Evolutionary conservation across 2,113 vertebrate genomes (phyloP).

Genomic region (Odontophorus gujanensis): DNA sequence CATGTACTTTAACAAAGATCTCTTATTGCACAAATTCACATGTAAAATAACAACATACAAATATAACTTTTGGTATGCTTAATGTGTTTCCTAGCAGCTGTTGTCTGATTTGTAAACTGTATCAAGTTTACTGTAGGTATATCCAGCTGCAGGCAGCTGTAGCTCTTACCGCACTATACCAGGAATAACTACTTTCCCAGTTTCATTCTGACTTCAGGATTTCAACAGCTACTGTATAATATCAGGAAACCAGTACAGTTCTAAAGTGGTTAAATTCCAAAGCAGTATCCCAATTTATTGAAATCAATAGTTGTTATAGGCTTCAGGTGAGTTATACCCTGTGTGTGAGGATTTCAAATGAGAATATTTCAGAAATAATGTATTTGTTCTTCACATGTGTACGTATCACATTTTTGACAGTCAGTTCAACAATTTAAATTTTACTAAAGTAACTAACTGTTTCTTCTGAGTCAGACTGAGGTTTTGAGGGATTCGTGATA

Average conservation of each 20-base stretch:
- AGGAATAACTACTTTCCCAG: neutral
- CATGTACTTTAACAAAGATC: neutral
- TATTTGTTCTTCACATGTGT: neutral
- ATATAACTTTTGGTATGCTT: neutral
- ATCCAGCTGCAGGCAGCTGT: conserved; percentile 27
- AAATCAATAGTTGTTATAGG: neutral
- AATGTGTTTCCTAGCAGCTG: neutral
- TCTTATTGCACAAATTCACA: neutral
- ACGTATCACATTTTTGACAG: neutral
- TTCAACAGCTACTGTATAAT: neutral
- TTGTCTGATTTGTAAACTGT: neutral
- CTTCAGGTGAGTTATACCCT: neutral
- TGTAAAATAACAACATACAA: neutral
- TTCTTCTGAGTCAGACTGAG: neutral
- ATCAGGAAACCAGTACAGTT: neutral
- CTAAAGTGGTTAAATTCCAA: neutral
- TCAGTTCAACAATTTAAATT: neutral
- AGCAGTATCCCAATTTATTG: neutral
- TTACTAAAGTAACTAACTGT: neutral
- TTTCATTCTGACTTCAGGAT: neutral
- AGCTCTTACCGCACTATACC: neutral
- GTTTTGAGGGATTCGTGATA: neutral
- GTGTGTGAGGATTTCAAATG: neutral
- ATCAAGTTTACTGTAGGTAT: neutral
- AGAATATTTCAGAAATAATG: neutral